Base-by-base conservation (phyloP, 2,113 vertebrate species). In the Columbina picui region DNA sequence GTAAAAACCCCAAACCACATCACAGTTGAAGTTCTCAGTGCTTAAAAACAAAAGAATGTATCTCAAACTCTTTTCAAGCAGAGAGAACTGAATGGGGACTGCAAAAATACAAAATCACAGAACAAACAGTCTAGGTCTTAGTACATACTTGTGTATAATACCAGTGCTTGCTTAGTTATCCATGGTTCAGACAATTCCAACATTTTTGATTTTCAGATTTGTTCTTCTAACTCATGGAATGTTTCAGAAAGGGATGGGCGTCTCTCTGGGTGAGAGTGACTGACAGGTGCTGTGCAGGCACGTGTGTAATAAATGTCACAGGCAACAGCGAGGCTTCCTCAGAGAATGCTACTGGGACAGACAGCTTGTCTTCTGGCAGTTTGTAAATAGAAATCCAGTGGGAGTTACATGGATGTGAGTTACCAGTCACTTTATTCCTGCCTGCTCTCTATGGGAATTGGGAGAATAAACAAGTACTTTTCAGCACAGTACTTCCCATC, bases 351-450 rank as follows among this genome's bases (percentile, higher is more conserved):
- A 57, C 53, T 45, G 60, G 41, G 64, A 94, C 63, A 82, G 84
- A 90, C 81, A 91, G 89, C 75, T 56, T 93, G 88, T 93, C 89
- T 95, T 50, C 89, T 90, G 82, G 75, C 91, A 88, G 49, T 85
- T 94, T 91, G 84, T 82, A 95, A 96, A 86, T 8, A 91, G 76
- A 92, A 94, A 94, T 90, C 91, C 89, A 15, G 73, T 9, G 86
- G 94, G 93, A 97, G 57, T 41, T 71, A 36, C 41, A 55, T 1
- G 29, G 65, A 71, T 94, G n/a, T 36, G 49, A 95, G 89, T 38
- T 86, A 84, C 81, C 74, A 87, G 81, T 81, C 90, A 39, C 80
- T 96, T 90, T 41, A 36, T 38, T 94, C 43, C 82, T 92, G 83
- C 64, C 60, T 91, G 71, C 60, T 93, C 78, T 91, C 81, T 50